Base-by-base conservation (phyloP, 2,888 invertebrate species). In the Drepana falcataria region DNA sequence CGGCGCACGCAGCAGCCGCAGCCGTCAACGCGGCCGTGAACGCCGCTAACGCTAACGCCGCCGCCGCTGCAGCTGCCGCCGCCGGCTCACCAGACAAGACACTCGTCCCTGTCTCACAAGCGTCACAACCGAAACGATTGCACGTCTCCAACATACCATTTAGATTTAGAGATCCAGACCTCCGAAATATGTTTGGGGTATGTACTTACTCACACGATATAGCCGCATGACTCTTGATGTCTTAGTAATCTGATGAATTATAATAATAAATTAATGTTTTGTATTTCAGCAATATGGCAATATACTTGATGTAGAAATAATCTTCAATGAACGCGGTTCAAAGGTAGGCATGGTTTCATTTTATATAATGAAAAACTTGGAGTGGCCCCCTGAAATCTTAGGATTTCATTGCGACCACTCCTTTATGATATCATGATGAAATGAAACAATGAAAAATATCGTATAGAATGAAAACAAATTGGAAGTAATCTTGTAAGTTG, bases 101-200 rank as follows among this genome's bases (percentile, higher is more conserved):
- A 52, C 91, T 94, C 68, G 93, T 92, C 60, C 87, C 90, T 51
- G 87, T 89, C 66, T 84, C 89, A 48, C 90, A 89, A 66, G 87
- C 82, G 47, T 87, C 88, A 35, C 96, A 96, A 84, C 98, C 97
- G 72, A 99, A 99, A 90, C 94, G 99, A 82, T 94, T 99, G 73
- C 99, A 99, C 91, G 99, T 99, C 83, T 99, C 98, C 81, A 99
- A 99, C 93, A 99, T 99, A 93, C 99, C 99, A 79, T 99, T 99
- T 93, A 94, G 99, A 85, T 99, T 99, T 93, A 95, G 99, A 92
- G 99, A 99, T 93, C 98, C 98, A 63, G 99, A 99, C 92, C 94
- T 99, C 69, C 95, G 98, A 89, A 96, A 97, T 75, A 97, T 99
- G 96, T 98, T 99, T 92, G 98, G 98, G 93, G 99, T 99, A 92